Conservation (phyloP, 2,113 vertebrate genomes). For the Halichoerus grypus region DNA sequence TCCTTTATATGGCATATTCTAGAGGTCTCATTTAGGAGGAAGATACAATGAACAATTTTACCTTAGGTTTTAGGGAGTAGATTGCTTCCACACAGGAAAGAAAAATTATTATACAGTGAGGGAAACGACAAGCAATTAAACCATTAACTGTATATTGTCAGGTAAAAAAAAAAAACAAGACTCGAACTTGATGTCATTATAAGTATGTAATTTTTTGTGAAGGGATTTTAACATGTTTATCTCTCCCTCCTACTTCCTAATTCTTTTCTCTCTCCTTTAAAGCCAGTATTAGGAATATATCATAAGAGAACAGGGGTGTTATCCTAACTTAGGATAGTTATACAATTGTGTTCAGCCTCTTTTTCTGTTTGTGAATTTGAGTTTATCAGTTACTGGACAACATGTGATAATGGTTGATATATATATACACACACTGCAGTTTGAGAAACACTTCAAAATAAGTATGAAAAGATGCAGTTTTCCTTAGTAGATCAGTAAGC, state of each 20-base stretch:
- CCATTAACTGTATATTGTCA: not conserved
- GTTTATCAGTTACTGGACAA: constrained; percentile 34
- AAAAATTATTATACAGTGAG: not conserved
- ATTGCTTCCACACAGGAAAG: constrained; percentile 35
- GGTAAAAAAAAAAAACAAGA: not conserved
- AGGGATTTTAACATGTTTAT: constrained; percentile 46
- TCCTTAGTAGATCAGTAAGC: constrained; percentile 15
- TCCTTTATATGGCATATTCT: constrained; percentile 61
- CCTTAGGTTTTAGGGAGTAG: constrained; percentile 9
- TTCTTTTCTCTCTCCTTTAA: not conserved
- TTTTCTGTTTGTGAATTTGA: constrained; percentile 15
- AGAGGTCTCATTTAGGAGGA: constrained; percentile 50
- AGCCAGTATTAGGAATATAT: not conserved
- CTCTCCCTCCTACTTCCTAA: not conserved
- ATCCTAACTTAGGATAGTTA: not conserved
- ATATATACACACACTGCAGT: not conserved
- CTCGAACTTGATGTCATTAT: constrained; percentile 26
- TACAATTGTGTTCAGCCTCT: constrained; percentile 42
- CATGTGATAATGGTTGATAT: constrained; percentile 21
- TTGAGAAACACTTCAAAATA: constrained; percentile 57
- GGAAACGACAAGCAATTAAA: constrained; percentile 24
- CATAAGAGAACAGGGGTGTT: constrained; percentile 11
- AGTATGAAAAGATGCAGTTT: constrained; percentile 40
- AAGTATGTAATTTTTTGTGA: constrained; percentile 16
- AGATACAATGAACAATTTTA: constrained; percentile 58